phyloP scores from a whole-genome alignment of 2,888 invertebrate genomes.

The Drosophila testacea region DNA sequence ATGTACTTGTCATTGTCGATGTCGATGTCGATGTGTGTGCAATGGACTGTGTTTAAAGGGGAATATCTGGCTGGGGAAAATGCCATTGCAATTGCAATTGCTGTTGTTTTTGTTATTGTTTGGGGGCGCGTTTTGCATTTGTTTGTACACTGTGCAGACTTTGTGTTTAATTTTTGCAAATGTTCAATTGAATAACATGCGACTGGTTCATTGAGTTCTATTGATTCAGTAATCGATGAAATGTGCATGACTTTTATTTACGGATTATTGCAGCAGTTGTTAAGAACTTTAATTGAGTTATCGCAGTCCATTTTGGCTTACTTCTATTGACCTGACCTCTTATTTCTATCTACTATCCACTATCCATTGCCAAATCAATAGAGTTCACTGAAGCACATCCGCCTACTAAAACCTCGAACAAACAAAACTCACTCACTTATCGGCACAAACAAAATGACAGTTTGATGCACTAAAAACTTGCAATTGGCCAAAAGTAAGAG shows the following conservation, averaged over 20 bases:
- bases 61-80: not conserved
- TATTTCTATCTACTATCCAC: no score
- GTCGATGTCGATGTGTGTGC: constrained; percentile 65
- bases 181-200: constrained; percentile 76
- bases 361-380: constrained; percentile 29
- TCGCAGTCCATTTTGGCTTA: not conserved
- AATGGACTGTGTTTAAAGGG: constrained; percentile 66
- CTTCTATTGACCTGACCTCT: constrained; percentile 1
- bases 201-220: constrained; percentile 64
- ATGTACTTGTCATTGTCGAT: constrained; percentile 79
- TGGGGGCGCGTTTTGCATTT: constrained; percentile 57
- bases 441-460: constrained; percentile 55
- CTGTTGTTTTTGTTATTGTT: not conserved
- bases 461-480: constrained; percentile 56
- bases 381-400: constrained; percentile 51
- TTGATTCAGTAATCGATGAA: constrained; percentile 21
- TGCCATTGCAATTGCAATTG: constrained; percentile 50
- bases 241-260: constrained; percentile 48
- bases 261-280: constrained; percentile 34
- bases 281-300: constrained; percentile 33
- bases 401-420: constrained; percentile 26
- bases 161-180: constrained; percentile 73
- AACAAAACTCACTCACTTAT: constrained; percentile 33
- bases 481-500: constrained; percentile 39
- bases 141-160: constrained; percentile 40